Conservation (phyloP, 1,140 invertebrate species). For the Ceratitis capitata region DNA sequence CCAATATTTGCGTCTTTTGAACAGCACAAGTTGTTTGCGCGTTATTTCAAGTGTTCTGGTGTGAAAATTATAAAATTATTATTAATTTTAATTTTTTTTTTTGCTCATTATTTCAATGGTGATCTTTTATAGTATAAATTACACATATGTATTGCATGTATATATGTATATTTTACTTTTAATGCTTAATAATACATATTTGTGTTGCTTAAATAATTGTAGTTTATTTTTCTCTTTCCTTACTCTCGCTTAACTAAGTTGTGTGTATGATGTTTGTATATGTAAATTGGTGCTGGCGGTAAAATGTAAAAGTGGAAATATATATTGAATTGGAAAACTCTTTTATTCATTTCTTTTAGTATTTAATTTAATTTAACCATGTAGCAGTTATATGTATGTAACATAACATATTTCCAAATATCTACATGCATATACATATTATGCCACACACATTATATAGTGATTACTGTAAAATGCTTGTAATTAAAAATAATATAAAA, state of each 20-base stretch:
- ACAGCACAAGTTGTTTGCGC: no score
- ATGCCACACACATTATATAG: background rate
- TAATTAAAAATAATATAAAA: background rate
- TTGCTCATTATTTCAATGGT: background rate
- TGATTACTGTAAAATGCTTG: background rate
- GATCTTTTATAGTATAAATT: constrained; percentile 10
- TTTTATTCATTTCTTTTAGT: background rate
- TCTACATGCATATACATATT: background rate
- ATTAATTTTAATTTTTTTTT: no score
- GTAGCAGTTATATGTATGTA: background rate
- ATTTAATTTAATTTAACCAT: background rate
- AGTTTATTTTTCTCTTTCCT: background rate
- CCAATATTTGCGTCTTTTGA: no score
- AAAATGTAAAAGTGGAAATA: background rate
- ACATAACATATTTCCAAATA: background rate
- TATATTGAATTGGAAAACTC: background rate
- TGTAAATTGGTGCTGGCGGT: constrained; percentile 25
- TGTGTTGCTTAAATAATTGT: background rate
- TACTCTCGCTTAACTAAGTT: background rate
- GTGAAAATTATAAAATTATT: background rate
- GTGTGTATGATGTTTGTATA: background rate
- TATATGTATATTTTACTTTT: background rate
- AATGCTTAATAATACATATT: background rate
- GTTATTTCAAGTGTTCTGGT: background rate
- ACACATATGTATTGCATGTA: no score